These are phyloP conservation scores for Emys orbicularis DNA, from an alignment of 2,797 vertebrate species.

Conservation along the genomic window DNA sequence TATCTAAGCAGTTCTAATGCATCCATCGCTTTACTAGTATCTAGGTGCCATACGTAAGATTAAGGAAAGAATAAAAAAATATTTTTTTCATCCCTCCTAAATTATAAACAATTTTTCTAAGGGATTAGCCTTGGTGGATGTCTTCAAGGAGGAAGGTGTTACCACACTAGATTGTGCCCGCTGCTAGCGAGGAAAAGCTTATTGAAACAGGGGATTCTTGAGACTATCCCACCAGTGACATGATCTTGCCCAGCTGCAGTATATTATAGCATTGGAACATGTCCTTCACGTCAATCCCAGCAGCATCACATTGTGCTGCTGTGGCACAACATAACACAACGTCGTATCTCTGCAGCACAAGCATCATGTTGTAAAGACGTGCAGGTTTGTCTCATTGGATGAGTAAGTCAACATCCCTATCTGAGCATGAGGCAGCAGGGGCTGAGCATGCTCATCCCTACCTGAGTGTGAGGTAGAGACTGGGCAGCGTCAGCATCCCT, in stretches of 20 bases:
- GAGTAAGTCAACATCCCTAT: neutral
- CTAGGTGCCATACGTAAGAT: neutral
- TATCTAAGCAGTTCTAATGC: neutral
- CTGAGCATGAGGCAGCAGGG: neutral
- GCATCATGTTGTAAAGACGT: neutral
- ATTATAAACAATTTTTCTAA: neutral
- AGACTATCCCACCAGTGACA: neutral
- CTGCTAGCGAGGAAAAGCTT: neutral
- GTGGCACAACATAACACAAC: neutral
- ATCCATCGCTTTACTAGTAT: fast-evolving
- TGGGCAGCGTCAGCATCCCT: neutral
- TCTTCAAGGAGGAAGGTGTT: neutral
- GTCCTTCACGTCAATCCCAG: neutral
- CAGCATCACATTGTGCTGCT: neutral
- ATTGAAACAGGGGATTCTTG: neutral
- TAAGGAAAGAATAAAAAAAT: neutral
- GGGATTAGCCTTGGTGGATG: neutral
- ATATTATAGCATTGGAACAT: neutral
- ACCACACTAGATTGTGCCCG: neutral
- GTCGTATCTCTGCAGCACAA: fast-evolving
- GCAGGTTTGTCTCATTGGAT: neutral
- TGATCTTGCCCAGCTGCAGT: neutral
- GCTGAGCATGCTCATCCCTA: neutral
- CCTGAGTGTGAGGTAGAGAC: neutral
- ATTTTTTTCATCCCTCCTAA: neutral